Evolutionary conservation across 2,888 invertebrate genomes (phyloP).

Genomic region (Dolichomitus sp.): DNA sequence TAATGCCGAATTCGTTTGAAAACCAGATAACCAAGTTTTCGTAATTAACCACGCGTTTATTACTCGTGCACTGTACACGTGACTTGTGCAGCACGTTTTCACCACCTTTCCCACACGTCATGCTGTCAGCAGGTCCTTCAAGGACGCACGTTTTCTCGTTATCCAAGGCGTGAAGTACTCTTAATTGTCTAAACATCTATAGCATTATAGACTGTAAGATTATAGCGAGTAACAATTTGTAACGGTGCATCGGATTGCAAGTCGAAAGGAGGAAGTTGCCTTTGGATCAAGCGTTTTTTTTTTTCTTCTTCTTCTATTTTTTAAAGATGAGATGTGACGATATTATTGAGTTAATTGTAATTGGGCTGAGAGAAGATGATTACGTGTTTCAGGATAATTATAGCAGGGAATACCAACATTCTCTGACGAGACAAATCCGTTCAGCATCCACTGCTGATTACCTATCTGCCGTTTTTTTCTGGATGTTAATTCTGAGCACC

Average conservation of each 20-base stretch:
- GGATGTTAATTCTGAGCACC: conserved; percentile 3
- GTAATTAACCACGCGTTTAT: conserved; percentile 36
- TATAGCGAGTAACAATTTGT: background rate
- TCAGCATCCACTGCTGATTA: background rate
- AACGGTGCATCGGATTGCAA: conserved; percentile 22
- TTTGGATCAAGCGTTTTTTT: background rate
- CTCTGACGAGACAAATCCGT: too few relatives aligned
- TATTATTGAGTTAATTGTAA: conserved; percentile 30
- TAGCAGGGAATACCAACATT: background rate
- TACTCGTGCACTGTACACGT: conserved; percentile 72
- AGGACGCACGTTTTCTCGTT: conserved; percentile 72
- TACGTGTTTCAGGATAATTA: conserved; percentile 31
- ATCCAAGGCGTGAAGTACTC: background rate
- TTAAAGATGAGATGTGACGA: background rate
- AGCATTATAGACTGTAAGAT: background rate
- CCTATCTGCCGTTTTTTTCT: conserved; percentile 1
- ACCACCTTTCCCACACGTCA: conserved; percentile 78
- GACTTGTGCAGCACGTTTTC: conserved; percentile 76
- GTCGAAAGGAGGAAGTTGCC: conserved; percentile 49
- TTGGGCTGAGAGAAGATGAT: conserved; percentile 15
- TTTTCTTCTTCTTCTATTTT: background rate
- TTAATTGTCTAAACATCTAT: background rate
- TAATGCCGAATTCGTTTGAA: conserved; percentile 43
- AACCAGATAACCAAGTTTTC: conserved; percentile 32
- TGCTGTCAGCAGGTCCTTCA: conserved; percentile 71